A percentile compares a stretch with the other conserved stretches of the same genome.
Conservation (phyloP, 2,113 vertebrate genomes). For the Hassar affinis region DNA sequence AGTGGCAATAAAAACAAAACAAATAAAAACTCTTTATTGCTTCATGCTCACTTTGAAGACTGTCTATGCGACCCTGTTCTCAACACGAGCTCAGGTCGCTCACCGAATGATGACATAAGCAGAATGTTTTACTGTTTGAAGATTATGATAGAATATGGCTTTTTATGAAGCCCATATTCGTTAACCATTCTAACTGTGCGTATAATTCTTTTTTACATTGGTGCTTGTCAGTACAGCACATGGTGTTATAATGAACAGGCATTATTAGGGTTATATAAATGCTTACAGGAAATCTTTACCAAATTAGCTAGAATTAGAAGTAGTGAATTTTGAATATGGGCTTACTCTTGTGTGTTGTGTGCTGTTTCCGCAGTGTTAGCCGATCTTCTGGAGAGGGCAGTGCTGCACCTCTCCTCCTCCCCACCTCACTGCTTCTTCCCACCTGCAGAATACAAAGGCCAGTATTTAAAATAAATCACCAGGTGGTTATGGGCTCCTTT, state of each 20-base stretch:
- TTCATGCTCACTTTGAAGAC: neutral
- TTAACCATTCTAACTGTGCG: neutral
- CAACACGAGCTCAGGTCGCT: neutral
- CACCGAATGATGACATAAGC: no score
- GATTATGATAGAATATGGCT: no score
- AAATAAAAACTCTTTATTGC: neutral
- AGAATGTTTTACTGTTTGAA: no score
- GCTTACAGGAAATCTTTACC: neutral
- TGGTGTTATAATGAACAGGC: no score
- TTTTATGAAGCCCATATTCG: neutral
- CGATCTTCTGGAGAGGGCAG: constrained; percentile 84
- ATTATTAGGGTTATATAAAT: neutral
- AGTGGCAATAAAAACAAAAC: neutral
- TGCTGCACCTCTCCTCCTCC: constrained; percentile 76
- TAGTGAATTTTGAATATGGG: neutral
- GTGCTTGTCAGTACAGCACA: no score
- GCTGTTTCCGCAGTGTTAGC: constrained; percentile 74
- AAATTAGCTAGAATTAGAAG: neutral
- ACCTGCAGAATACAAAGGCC: constrained; percentile 76
- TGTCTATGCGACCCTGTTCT: no score
- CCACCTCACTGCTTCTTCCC: constrained; percentile 78
- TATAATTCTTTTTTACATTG: neutral
- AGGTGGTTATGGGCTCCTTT: neutral
- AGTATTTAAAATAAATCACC: constrained; percentile 55
- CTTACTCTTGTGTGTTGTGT: neutral